phyloP scores from a whole-genome alignment of 92 coral and sea anemone species.

The Paramuricea clavata region DNA sequence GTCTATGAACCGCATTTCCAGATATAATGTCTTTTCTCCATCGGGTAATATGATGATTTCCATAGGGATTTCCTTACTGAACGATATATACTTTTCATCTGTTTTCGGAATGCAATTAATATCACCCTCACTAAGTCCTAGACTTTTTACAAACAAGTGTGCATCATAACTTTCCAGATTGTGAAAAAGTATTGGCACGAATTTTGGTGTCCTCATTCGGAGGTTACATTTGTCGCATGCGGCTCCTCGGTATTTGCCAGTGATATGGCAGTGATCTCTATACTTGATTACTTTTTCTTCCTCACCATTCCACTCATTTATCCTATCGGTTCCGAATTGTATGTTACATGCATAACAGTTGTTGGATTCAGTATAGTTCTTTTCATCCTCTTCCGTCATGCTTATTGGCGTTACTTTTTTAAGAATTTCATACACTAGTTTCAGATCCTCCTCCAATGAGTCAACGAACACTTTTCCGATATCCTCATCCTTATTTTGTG shows the following conservation, averaged over 20 bases:
- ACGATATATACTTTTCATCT: slow-evolving; percentile 68
- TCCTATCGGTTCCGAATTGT: slow-evolving; percentile 15
- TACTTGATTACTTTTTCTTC: too few species aligned
- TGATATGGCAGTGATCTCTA: slow-evolving; percentile 60
- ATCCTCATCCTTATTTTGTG: slow-evolving; percentile 32
- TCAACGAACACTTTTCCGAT: slow-evolving; percentile 52
- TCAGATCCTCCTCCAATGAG: slow-evolving; percentile 38
- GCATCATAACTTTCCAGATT: slow-evolving; percentile 53
- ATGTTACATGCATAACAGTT: slow-evolving; percentile 48
- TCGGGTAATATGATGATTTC: too few species aligned
- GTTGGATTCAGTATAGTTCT: slow-evolving; percentile 8
- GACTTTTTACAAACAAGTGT: slow-evolving; percentile 63
- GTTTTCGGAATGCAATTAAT: slow-evolving; percentile 62
- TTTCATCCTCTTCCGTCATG: slow-evolving; percentile 7
- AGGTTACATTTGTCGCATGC: slow-evolving; percentile 59
- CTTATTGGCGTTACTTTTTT: neutral
- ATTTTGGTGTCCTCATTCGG: slow-evolving; percentile 34
- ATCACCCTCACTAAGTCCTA: slow-evolving; percentile 52
- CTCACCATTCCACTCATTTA: too few species aligned
- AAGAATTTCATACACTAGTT: slow-evolving; percentile 23
- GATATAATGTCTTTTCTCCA: too few species aligned
- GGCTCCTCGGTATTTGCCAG: slow-evolving; percentile 63
- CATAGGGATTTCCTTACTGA: too few species aligned
- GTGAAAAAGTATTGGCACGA: slow-evolving; percentile 60
- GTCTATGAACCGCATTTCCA: slow-evolving; percentile 19